Percentiles rank a stretch among this genome's conserved stretches.
Conservation (phyloP, 2,113 vertebrate genomes). For the Edolisoma coerulescens region DNA sequence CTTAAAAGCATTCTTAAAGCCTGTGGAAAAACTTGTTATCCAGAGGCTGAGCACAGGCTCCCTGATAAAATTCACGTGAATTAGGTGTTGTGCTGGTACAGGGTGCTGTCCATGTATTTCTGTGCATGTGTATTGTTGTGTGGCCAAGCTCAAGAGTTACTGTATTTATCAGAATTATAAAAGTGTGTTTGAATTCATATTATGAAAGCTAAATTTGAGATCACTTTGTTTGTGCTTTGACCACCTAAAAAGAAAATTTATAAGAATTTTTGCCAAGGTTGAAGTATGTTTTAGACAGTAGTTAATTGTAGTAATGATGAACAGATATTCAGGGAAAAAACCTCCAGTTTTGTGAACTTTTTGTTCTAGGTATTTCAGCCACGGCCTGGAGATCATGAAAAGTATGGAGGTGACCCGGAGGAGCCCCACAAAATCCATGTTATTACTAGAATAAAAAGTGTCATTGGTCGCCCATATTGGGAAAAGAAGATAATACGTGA, state of each 20-base stretch:
- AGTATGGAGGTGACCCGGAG: slow-evolving; percentile 89
- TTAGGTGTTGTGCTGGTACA: background rate
- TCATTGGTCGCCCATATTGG: slow-evolving; percentile 87
- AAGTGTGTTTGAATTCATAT: background rate
- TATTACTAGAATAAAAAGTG: slow-evolving; percentile 85
- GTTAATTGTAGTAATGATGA: background rate
- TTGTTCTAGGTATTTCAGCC: slow-evolving; percentile 81
- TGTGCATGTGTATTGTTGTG: background rate
- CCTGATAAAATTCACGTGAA: background rate
- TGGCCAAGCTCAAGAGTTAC: background rate
- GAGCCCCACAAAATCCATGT: slow-evolving; percentile 92
- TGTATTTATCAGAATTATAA: background rate
- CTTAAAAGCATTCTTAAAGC: background rate
- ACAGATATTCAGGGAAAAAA: background rate
- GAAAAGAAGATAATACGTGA: slow-evolving; percentile 84
- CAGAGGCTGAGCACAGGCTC: background rate
- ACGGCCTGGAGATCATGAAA: slow-evolving; percentile 84
- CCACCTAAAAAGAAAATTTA: background rate
- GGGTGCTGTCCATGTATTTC: background rate
- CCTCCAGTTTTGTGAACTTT: background rate
- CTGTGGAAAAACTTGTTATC: background rate
- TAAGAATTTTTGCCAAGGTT: background rate
- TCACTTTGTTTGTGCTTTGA: background rate
- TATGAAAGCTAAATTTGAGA: background rate
- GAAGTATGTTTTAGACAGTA: background rate